A percentile compares a stretch with the other conserved stretches of the same genome.
Evolutionary conservation across 2,888 invertebrate genomes (phyloP).

Genomic region (Ochropleura plecta): DNA sequence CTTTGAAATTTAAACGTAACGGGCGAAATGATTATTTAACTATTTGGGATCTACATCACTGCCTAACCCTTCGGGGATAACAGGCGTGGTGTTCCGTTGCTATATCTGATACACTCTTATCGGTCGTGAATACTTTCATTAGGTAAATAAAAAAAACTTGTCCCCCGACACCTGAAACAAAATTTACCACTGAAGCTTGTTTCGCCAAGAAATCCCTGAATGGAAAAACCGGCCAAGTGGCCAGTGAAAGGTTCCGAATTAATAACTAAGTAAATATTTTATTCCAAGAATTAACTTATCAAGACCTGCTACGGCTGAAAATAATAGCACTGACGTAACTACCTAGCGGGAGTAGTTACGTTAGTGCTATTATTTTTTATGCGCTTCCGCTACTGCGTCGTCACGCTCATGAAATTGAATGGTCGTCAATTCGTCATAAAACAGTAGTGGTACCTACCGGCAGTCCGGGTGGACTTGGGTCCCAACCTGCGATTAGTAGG

Average conservation of each 20-base stretch:
- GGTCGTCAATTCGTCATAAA: no score
- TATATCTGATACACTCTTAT: neutral
- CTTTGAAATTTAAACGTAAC: neutral
- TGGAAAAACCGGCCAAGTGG: neutral
- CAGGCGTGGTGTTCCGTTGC: neutral
- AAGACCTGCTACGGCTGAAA: neutral
- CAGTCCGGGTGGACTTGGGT: no score
- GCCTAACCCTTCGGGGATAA: neutral
- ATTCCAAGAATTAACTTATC: neutral
- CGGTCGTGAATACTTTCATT: neutral
- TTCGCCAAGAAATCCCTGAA: neutral
- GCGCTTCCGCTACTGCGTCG: no score
- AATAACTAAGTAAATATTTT: neutral
- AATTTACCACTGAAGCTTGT: no score
- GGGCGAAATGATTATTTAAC: neutral
- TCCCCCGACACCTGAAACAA: neutral
- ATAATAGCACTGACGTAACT: no score
- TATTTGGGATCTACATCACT: neutral
- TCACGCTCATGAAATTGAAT: no score
- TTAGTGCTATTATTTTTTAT: no score
- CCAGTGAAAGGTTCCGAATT: no score
- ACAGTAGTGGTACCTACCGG: no score
- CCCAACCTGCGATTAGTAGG: no score
- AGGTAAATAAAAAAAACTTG: no score
- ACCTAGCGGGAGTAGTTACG: no score